phyloP scores from a whole-genome alignment of 2,797 vertebrate genomes.

The Balearica regulorum region DNA sequence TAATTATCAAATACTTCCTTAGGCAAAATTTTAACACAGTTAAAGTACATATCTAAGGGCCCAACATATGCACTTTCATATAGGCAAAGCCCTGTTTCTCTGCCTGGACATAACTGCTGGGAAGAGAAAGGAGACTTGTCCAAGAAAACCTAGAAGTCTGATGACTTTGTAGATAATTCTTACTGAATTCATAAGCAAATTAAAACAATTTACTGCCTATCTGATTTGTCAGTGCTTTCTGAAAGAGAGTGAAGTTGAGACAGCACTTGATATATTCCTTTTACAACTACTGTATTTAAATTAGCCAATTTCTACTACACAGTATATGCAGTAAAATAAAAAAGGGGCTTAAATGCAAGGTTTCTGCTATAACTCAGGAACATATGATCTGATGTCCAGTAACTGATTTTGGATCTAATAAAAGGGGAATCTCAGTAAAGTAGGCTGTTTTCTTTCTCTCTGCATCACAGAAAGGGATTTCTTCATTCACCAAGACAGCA shows the following conservation, averaged over 20 bases:
- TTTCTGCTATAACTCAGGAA: neutral
- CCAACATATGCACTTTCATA: neutral
- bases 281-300: neutral
- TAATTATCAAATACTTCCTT: neutral
- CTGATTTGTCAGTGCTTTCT: neutral
- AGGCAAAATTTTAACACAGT: neutral
- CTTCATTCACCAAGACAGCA: neutral
- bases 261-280: neutral
- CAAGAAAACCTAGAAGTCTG: neutral
- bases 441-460: neutral
- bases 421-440: neutral
- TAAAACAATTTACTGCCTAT: neutral
- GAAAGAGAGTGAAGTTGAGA: neutral
- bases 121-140: neutral
- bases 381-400: neutral
- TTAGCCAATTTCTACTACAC: neutral
- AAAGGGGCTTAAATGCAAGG: neutral
- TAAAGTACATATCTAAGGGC: neutral
- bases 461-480: neutral
- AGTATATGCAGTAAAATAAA: neutral
- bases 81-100: neutral
- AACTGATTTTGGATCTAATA: neutral
- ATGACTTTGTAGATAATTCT: neutral
- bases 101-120: neutral
- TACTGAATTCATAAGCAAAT: neutral